Base-by-base conservation (phyloP, 1,140 invertebrate genomes). In the Bombus pascuorum region DNA sequence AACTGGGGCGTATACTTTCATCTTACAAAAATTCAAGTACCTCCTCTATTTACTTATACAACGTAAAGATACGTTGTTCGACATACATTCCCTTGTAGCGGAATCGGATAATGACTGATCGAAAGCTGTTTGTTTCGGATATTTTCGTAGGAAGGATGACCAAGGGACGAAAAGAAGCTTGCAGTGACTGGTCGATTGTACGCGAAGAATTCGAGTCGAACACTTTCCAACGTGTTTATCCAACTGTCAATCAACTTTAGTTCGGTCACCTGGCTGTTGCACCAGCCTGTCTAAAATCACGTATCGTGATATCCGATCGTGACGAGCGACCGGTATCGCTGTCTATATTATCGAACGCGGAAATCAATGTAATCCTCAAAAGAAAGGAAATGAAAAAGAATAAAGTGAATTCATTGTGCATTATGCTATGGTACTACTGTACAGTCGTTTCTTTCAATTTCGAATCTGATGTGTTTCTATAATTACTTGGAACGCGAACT, bases 221-320 rank as follows among this genome's bases (percentile, higher is more conserved):
- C 78, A 81, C 87, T 91, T 83, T 81, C 86, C 78, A 87, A 89
- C 87, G 87, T 91, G 90, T 91, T 91, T 91, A 91, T 91, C 91
- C 91, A 91, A 91, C 89, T 91, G 91, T 90, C 91, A 91, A 90
- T 91, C 91, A 91, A 66, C 47, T 80, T 62, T 85, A 75, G 74
- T 70, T 79, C 83, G 87, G 86, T 90, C 88, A 89, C 66, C 89
- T 85, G 87, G 87, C 80, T 82, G 57, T 86, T 91, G 71, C 83
- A 81, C 75, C 87, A 81, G 59, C 80, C 79, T 44, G 68, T 75
- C 88, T 62, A 79, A 90, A 75, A 73, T 79, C 85, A 66, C 47
- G 75, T 87, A 88, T 89, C 85, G 71, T 70, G 85, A 90, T 91
- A 87, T 85, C 84, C 83, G 89, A 91, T 91, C 89, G 84, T 66